These are phyloP conservation scores for Chymomyza procnemis DNA, from an alignment of 2,888 invertebrate species.

Conservation along the genomic window DNA sequence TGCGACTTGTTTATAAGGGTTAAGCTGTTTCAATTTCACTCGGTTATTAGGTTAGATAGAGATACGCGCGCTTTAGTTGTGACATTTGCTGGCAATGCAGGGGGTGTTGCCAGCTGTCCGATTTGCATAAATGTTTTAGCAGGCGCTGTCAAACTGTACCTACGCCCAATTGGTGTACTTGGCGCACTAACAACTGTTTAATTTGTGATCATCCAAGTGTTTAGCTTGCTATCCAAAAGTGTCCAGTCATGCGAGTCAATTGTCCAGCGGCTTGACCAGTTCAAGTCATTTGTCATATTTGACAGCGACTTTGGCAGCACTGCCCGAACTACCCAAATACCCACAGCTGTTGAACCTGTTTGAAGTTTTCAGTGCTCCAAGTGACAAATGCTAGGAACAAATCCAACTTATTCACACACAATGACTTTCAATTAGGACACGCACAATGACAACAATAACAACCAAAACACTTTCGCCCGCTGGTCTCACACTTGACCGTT, in stretches of 20 bases:
- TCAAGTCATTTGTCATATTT: conserved; percentile 58
- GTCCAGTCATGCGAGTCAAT: conserved; percentile 51
- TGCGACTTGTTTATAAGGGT: conserved; percentile 60
- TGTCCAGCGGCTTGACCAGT: conserved; percentile 47
- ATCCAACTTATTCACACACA: conserved; percentile 53
- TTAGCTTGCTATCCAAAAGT: conserved; percentile 24
- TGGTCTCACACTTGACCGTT: conserved; percentile 47
- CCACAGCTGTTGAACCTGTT: conserved; percentile 63
- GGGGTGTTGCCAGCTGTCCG: conserved; percentile 26
- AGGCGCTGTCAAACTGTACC: conserved; percentile 30
- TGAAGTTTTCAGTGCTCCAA: conserved; percentile 34
- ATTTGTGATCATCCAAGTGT: conserved; percentile 53
- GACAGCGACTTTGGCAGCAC: conserved; percentile 38
- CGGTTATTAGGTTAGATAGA: conserved; percentile 64
- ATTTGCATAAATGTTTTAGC: conserved; percentile 33
- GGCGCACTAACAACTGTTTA: conserved; percentile 45
- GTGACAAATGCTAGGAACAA: conserved; percentile 51
- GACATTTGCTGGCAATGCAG: conserved; percentile 39
- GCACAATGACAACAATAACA: conserved; percentile 18
- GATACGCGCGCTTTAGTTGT: conserved; percentile 49
- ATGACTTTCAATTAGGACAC: conserved; percentile 71
- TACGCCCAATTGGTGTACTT: background rate
- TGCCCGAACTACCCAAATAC: conserved; percentile 37
- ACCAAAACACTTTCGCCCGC: conserved; percentile 17
- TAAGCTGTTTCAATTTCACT: conserved; percentile 70